Evolutionary conservation across 2,888 invertebrate species (phyloP).

Genomic region (Limnephilus rhombicus): DNA sequence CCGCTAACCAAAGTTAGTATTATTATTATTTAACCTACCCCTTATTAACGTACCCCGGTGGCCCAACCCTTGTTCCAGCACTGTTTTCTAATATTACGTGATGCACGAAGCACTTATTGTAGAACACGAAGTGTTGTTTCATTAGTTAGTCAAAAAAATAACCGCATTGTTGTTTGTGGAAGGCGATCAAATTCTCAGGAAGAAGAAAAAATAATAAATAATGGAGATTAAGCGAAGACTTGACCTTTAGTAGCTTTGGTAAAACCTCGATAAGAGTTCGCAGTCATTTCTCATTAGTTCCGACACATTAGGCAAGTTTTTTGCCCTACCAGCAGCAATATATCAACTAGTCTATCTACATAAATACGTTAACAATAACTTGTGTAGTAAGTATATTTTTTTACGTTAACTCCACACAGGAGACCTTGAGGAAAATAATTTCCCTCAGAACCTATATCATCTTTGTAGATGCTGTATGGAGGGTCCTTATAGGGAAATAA

Average conservation of each 20-base stretch:
- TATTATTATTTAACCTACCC: too few relatives aligned
- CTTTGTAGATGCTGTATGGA: too few relatives aligned
- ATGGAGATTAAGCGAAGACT: constrained; percentile 14
- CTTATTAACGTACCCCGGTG: too few relatives aligned
- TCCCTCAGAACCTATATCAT: too few relatives aligned
- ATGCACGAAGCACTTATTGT: neutral
- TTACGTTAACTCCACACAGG: too few relatives aligned
- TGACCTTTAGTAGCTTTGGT: constrained; percentile 17
- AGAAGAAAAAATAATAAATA: neutral
- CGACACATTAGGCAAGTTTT: neutral
- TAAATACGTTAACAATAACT: too few relatives aligned
- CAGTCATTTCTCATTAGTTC: neutral
- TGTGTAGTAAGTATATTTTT: too few relatives aligned
- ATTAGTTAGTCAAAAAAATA: neutral
- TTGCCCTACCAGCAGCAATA: neutral
- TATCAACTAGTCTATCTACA: neutral
- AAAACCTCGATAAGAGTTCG: neutral
- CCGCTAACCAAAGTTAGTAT: too few relatives aligned
- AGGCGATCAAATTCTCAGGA: neutral
- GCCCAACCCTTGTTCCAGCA: neutral
- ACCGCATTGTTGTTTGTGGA: neutral
- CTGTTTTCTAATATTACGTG: neutral
- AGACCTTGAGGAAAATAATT: too few relatives aligned
- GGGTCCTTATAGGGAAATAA: too few relatives aligned
- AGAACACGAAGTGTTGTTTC: neutral